Percentiles rank a stretch among this genome's conserved stretches.
Conservation (phyloP, 2,888 invertebrate species). For the Tanytarsus gracilentus region DNA sequence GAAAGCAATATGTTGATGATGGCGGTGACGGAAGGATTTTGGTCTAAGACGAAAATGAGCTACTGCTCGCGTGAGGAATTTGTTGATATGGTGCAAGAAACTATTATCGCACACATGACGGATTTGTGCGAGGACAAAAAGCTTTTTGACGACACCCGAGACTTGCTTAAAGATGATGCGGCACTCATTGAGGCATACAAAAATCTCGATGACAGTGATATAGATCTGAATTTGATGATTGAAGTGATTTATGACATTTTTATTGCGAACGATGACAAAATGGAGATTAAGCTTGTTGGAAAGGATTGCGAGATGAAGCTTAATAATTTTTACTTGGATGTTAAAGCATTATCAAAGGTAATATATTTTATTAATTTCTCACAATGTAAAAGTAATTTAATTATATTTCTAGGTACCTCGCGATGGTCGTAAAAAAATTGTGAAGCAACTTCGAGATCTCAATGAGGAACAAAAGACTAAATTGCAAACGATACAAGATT, state of each 20-base stretch:
- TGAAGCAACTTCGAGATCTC: not conserved
- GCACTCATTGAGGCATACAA: constrained; percentile 12
- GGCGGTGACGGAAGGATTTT: constrained; percentile 19
- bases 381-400: too few relatives aligned
- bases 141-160: not conserved
- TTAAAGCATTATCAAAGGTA: not conserved
- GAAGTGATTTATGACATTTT: constrained; percentile 16
- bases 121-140: not conserved
- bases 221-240: constrained; percentile 3
- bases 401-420: too few relatives aligned
- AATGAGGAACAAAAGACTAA: not conserved
- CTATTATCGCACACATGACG: constrained; percentile 12
- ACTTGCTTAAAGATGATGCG: not conserved
- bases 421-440: not conserved
- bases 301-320: not conserved
- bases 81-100: not conserved
- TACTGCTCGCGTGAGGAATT: constrained; percentile 17
- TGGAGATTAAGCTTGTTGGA: constrained; percentile 12
- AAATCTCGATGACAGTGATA: not conserved
- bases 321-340: not conserved
- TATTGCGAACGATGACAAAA: constrained; percentile 3
- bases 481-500: constrained; percentile 16
- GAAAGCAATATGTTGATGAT: constrained; percentile 24
- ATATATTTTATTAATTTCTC: too few relatives aligned
- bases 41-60: constrained; percentile 11